These are phyloP conservation scores for Myotis vivesi DNA, from an alignment of 2,797 vertebrate species.

Conservation along the genomic window DNA sequence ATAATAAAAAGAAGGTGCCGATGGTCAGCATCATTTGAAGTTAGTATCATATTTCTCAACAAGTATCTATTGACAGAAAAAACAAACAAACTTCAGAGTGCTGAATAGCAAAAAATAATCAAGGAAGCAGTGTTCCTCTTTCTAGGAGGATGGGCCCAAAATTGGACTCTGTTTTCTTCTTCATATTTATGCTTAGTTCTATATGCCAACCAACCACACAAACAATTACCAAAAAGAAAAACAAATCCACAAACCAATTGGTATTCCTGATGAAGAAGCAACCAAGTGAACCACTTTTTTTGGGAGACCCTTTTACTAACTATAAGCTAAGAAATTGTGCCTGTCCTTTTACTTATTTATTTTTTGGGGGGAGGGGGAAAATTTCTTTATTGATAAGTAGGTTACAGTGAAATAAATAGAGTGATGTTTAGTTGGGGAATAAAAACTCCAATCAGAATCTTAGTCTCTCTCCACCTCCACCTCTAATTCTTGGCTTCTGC, in stretches of 20 bases:
- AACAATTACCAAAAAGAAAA: not conserved
- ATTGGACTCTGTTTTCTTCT: not conserved
- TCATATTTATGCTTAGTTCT: not conserved
- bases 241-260: not conserved
- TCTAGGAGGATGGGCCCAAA: not conserved
- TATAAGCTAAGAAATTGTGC: not conserved
- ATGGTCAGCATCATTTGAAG: not conserved
- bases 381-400: conserved; percentile 71
- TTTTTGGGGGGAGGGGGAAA: not conserved
- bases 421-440: not conserved
- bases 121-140: not conserved
- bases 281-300: not conserved
- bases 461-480: not conserved
- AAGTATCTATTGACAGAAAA: not conserved
- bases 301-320: not conserved
- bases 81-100: not conserved
- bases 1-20: not conserved
- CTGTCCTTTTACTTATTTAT: not conserved
- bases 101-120: not conserved
- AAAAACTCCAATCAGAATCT: conserved; percentile 19
- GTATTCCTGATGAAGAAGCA: not conserved
- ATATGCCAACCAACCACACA: not conserved
- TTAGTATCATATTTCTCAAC: not conserved
- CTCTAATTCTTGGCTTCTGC: not conserved
- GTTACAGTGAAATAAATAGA: conserved; percentile 42